Base-by-base conservation (phyloP, 2,113 vertebrate genomes). In the Psammodynastes pulverulentus region DNA sequence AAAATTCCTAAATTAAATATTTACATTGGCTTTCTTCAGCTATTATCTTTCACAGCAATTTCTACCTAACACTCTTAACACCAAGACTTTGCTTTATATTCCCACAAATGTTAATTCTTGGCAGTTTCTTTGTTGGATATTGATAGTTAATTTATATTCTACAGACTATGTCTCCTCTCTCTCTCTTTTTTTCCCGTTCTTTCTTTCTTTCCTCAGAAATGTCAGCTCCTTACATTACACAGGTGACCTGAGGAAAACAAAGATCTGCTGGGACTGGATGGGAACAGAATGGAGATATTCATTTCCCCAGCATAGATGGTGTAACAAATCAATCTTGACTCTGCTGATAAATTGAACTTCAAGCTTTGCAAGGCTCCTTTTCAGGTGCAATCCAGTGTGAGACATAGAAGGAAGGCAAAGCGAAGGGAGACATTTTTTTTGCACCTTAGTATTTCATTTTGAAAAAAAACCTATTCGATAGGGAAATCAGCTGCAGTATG, bases 241-340 rank as follows among this genome's bases (percentile, higher is more conserved):
- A 93, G 93, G 91, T 95, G 93, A 96, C 95, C 92, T 88, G 95
- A 95, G 94, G 95, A 95, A 96, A 96, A 96, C 94, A 96, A 95
- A 95, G 94, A 95, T 95, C 95, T 94, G 93, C 90, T 94, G 90
- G 90, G 95, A 92, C 67, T 94, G 94, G 96, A 96, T 95, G 67
- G 92, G 92, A 93, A 86, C 1, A 0, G 54, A 1, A 95, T 94
- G 95, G 96, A 97, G 95, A 95, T 94, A 95, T 96, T 94, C 87
- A 87, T 95, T 91, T 46, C 94, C 94, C 94, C 93, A 88, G 96
- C 90, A 92, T n/a, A 91, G 94, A 56, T 85, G 87, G 91, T 93
- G 93, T 97, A 96, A 93, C 94, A 96, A 96, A 96, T 93, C 91
- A 90, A 94, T 95, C 96, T 90, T 92, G 88, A 94, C 92, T 93